A percentile compares a stretch with the other conserved stretches of the same genome.
These are phyloP conservation scores for Petrocephalus sullivani DNA, from an alignment of 2,797 vertebrate genomes.

Conservation along the genomic window DNA sequence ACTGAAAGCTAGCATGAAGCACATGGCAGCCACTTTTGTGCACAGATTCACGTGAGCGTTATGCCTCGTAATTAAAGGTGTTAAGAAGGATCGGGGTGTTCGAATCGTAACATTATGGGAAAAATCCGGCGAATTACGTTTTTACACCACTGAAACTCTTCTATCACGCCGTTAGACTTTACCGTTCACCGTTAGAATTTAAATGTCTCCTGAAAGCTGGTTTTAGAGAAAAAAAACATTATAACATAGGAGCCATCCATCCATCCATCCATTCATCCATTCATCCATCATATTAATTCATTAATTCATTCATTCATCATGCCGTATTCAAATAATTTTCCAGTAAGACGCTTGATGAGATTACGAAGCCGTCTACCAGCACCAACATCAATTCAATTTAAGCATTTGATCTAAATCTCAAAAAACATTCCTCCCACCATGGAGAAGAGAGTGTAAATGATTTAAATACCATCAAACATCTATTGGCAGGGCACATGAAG, in stretches of 20 bases:
- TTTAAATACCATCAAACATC: neutral
- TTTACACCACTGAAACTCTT: neutral
- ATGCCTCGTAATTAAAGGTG: neutral
- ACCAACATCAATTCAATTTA: neutral
- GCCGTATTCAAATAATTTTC: neutral
- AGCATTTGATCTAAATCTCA: neutral
- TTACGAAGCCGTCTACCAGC: neutral
- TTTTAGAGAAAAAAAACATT: neutral
- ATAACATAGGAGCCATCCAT: neutral
- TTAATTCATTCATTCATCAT: neutral
- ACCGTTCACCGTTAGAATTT: neutral
- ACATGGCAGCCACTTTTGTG: neutral
- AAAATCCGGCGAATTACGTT: neutral
- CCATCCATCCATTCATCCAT: neutral
- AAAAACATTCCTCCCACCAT: neutral
- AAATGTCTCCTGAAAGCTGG: neutral
- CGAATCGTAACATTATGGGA: neutral
- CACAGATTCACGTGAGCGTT: neutral
- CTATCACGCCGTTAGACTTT: neutral
- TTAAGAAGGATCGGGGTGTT: neutral
- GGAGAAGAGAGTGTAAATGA: neutral
- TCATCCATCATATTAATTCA: neutral
- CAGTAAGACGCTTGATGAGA: neutral
- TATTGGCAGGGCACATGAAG: neutral
- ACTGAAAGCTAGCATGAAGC: neutral